Evolutionary conservation across 1,140 invertebrate genomes (phyloP).

Genomic region (Sitophilus oryzae): DNA sequence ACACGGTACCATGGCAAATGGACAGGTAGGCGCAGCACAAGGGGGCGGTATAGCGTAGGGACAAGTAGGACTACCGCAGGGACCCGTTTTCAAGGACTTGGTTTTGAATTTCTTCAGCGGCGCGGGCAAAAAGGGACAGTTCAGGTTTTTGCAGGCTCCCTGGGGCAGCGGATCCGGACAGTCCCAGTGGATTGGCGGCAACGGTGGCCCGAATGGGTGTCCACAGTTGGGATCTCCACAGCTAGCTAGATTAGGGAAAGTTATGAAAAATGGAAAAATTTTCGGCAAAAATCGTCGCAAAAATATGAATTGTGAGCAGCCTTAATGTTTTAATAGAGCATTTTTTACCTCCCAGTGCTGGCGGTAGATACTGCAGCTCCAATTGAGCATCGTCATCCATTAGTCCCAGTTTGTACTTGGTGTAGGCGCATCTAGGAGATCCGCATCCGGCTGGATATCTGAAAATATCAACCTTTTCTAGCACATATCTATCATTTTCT

Average conservation of each 20-base stretch:
- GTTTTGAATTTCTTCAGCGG: constrained; percentile 19
- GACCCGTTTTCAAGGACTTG: constrained; percentile 16
- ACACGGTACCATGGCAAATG: constrained; percentile 26
- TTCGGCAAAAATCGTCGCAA: background rate
- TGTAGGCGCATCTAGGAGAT: constrained; percentile 35
- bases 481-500: too few species aligned
- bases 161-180: constrained; percentile 42
- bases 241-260: constrained; percentile 1
- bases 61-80: constrained; percentile 32
- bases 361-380: constrained; percentile 29
- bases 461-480: too few species aligned
- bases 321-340: background rate
- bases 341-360: constrained; percentile 15
- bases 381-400: constrained; percentile 31
- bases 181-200: constrained; percentile 42
- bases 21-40: constrained; percentile 30
- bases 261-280: background rate
- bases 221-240: constrained; percentile 32
- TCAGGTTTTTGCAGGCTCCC: constrained; percentile 37
- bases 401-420: constrained; percentile 35
- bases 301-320: background rate
- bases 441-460: constrained; percentile 33
- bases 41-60: constrained; percentile 31
- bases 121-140: constrained; percentile 34
- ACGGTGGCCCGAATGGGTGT: constrained; percentile 19